Conservation (phyloP, 2,888 invertebrate species). For the Mimas tiliae region DNA sequence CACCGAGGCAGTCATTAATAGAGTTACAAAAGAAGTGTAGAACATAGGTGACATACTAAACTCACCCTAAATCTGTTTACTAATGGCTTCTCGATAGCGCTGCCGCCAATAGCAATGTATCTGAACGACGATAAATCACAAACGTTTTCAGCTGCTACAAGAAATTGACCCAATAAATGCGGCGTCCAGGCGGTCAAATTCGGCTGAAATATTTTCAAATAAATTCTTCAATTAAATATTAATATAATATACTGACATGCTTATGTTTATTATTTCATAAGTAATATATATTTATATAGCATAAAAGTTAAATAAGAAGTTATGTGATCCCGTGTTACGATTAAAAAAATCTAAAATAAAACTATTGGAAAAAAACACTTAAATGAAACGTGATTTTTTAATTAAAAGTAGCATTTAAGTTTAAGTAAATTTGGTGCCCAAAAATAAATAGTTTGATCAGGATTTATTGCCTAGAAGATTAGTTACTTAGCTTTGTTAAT, state of each 20-base stretch:
- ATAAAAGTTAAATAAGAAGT: too few species aligned
- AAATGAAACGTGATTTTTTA: too few species aligned
- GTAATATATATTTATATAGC: too few species aligned
- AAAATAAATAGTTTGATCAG: too few species aligned
- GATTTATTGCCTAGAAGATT: not conserved
- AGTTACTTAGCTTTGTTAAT: too few species aligned
- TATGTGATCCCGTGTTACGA: too few species aligned
- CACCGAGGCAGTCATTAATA: too few species aligned
- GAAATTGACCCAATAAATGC: slow-evolving; percentile 58
- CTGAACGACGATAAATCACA: slow-evolving; percentile 65
- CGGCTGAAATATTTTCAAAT: slow-evolving; percentile 53
- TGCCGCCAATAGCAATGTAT: slow-evolving; percentile 59
- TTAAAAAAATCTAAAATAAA: too few species aligned
- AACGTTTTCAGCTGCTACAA: slow-evolving; percentile 54
- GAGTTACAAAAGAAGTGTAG: slow-evolving; percentile 29
- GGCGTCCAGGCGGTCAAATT: slow-evolving; percentile 58
- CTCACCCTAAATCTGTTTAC: slow-evolving; percentile 59
- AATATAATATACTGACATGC: not conserved
- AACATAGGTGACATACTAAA: slow-evolving; percentile 38
- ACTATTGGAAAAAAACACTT: too few species aligned
- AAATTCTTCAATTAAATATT: slow-evolving; percentile 30
- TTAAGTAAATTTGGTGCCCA: too few species aligned
- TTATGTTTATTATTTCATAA: too few species aligned
- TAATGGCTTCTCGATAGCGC: slow-evolving; percentile 56
- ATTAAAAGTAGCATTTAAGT: too few species aligned